Base-by-base conservation (phyloP, 2,113 vertebrate species). In the Hemiscyllium ocellatum region DNA sequence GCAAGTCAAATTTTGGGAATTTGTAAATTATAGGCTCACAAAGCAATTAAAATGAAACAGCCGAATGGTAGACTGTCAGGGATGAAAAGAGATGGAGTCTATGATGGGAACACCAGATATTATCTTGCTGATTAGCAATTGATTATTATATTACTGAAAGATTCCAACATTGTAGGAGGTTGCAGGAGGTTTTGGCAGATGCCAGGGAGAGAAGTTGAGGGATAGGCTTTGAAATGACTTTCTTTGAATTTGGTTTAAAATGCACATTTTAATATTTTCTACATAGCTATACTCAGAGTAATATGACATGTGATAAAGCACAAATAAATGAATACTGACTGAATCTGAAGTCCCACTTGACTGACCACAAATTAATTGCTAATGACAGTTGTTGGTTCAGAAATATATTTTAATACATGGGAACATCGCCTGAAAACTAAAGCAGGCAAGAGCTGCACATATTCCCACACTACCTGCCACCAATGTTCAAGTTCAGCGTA, bases 241-340 rank as follows among this genome's bases (percentile, higher is more conserved):
- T n/a, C 15, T 61, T 93, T 66, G 61, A 68, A 93, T 66, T 68
- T 56, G 52, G 26, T 65, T 90, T 90, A 90, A 90, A 90, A 61
- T 90, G 61, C 61, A 93, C 33, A 93, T 66, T 93, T 93, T 37
- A 93, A 93, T 42, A 20, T 66, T 93, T 90, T 65, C 61, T 68
- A 66, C n/a, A 37, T 19, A 66, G 61, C 33, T 66, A 68, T 93
- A 93, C 33, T 37, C 61, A 93, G 26, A 13, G 61, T 93, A 93
- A 68, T 93, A 66, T 66, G 89, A 93, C n/a, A 19, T 93, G 89
- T 93, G 89, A 93, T 93, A 66, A 83, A 66, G 61, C 56, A 93
- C 66, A 8, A 93, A 93, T 33, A 93, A 93, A 37, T 93, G 89
- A 93, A 66, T n/a, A 93, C 33, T 93, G 89, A 93, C 89, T 66